These are phyloP conservation scores for Gadus macrocephalus DNA, from an alignment of 2,113 vertebrate genomes.

Conservation along the genomic window DNA sequence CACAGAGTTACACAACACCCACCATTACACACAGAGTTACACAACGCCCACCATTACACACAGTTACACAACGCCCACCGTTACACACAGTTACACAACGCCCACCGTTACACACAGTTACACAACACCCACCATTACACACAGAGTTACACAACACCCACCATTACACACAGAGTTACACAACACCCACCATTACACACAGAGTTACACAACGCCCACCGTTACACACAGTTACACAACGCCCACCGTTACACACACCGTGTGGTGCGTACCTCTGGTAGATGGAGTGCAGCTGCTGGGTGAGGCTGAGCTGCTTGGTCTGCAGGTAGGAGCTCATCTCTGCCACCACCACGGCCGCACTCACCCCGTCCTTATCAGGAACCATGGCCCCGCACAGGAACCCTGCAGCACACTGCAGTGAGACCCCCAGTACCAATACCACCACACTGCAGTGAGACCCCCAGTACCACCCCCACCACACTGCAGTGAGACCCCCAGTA, in stretches of 20 bases:
- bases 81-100: no score
- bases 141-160: no score
- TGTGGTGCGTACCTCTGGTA: conserved; percentile 76
- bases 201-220: no score
- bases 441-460: background rate
- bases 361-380: conserved; percentile 94
- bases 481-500: no score
- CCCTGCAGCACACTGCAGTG: conserved; percentile 63
- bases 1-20: no score
- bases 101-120: background rate
- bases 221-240: background rate
- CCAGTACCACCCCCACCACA: background rate
- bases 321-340: conserved; percentile 88
- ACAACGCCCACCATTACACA: background rate
- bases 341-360: conserved; percentile 83
- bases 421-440: background rate
- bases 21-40: background rate
- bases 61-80: background rate
- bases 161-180: background rate
- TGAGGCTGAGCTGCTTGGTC: conserved; percentile 69
- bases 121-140: no score
- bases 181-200: no score
- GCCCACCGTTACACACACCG: no score
- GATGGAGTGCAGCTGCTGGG: conserved; percentile 78
- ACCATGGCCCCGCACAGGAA: conserved; percentile 88